These are phyloP conservation scores for Nymphicus hollandicus DNA, from an alignment of 2,113 vertebrate species.

Conservation along the genomic window DNA sequence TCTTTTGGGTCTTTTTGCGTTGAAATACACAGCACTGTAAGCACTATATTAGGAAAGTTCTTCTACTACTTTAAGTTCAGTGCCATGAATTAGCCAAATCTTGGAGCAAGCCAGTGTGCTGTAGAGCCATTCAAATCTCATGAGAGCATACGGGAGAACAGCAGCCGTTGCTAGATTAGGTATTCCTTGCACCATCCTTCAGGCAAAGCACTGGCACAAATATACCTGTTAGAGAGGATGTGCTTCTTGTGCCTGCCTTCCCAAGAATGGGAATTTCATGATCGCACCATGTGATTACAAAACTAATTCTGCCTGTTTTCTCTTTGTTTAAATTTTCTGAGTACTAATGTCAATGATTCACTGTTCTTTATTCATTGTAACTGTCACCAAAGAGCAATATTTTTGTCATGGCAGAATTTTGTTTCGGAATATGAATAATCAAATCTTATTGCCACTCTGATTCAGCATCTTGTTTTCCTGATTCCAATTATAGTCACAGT, in stretches of 20 bases:
- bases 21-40: background rate
- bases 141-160: background rate
- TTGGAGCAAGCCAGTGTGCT: background rate
- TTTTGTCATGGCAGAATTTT: background rate
- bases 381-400: background rate
- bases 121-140: background rate
- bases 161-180: background rate
- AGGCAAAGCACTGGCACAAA: background rate
- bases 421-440: background rate
- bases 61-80: background rate
- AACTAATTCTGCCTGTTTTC: background rate
- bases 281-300: background rate
- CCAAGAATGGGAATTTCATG: background rate
- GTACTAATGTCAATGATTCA: background rate
- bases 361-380: background rate
- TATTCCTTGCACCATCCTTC: fast-evolving
- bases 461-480: background rate
- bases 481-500: background rate
- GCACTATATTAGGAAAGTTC: background rate
- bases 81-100: background rate
- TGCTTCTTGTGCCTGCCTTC: background rate
- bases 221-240: background rate
- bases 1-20: background rate
- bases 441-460: background rate
- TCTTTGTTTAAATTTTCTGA: background rate